Evolutionary conservation across 2,113 vertebrate genomes (phyloP).

Genomic region (Hippocampus zosterae): DNA sequence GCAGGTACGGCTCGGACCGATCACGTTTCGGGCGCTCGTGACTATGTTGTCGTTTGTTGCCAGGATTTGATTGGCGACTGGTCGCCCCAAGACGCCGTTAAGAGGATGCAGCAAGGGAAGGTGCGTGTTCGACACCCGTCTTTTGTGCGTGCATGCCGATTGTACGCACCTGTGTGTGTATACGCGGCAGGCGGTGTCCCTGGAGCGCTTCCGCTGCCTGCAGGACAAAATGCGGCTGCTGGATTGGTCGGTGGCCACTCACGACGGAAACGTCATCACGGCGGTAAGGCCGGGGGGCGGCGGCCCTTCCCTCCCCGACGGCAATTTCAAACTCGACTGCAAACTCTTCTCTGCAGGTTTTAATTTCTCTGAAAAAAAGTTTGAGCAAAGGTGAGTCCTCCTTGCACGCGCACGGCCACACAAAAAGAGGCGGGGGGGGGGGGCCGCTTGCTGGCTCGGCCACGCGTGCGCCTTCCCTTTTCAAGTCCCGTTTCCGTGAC

Average conservation of each 20-base stretch:
- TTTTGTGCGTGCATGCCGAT: neutral
- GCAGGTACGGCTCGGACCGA: slow-evolving; percentile 69
- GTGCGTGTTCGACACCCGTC: slow-evolving; percentile 56
- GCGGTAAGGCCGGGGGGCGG: slow-evolving; percentile 55
- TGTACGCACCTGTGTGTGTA: neutral
- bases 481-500: neutral
- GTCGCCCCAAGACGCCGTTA: slow-evolving; percentile 82
- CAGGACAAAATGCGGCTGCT: slow-evolving; percentile 88
- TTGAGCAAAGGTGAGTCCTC: slow-evolving; percentile 81
- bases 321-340: neutral
- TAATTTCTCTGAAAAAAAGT: slow-evolving; percentile 88
- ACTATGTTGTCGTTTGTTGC: slow-evolving; percentile 26
- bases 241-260: slow-evolving; percentile 79
- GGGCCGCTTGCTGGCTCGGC: too few relatives aligned
- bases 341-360: slow-evolving; percentile 72
- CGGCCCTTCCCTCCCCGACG: too few relatives aligned
- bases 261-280: slow-evolving; percentile 93
- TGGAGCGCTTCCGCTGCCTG: slow-evolving; percentile 89
- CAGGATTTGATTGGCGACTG: slow-evolving; percentile 87
- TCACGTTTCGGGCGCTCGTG: neutral
- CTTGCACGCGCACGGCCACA: neutral
- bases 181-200: slow-evolving; percentile 48
- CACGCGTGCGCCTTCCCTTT: neutral
- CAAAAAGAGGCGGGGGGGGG: too few relatives aligned
- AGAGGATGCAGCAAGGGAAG: slow-evolving; percentile 86